phyloP scores from a whole-genome alignment of 1,140 invertebrate genomes.

The Drosophila melanogaster region DNA sequence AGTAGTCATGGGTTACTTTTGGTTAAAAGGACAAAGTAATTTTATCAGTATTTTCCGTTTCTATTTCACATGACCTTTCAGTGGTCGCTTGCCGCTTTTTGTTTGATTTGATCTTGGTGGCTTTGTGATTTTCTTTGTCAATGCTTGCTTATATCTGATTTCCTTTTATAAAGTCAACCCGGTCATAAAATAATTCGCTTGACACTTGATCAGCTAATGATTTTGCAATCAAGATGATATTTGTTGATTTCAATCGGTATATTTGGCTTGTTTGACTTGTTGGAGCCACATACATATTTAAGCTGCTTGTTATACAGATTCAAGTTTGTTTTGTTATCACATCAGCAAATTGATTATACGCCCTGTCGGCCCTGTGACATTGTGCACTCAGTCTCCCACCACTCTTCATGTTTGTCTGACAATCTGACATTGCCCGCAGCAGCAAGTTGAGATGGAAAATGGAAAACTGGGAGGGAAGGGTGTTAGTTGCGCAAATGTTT shows the following conservation, averaged over 20 bases:
- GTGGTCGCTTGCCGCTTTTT: not conserved
- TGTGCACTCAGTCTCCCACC: conserved; percentile 21
- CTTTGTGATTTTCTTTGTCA: not conserved
- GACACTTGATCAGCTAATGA: not conserved
- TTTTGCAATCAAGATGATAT: conserved; percentile 6
- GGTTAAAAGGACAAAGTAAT: not conserved
- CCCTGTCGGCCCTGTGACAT: conserved; percentile 36
- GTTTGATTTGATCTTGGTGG: not conserved
- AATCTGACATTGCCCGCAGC: conserved; percentile 43
- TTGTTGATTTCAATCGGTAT: conserved; percentile 1
- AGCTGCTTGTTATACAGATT: conserved; percentile 13
- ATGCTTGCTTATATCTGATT: not conserved
- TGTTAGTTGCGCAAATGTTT: conserved; percentile 41
- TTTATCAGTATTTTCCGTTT: not conserved
- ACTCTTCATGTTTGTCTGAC: conserved; percentile 21
- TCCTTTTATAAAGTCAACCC: not conserved
- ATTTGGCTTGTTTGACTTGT: conserved; percentile 8
- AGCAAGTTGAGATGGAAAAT: conserved; percentile 14
- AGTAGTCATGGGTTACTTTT: not conserved
- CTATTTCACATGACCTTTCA: not conserved
- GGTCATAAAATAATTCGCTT: not conserved
- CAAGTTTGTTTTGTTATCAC: conserved; percentile 41
- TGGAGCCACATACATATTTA: conserved; percentile 47
- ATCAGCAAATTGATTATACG: conserved; percentile 59
- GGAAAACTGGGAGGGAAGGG: conserved; percentile 9